Evolutionary conservation across 1,140 invertebrate genomes (phyloP).

Genomic region (Zaprionus camerounensis): DNA sequence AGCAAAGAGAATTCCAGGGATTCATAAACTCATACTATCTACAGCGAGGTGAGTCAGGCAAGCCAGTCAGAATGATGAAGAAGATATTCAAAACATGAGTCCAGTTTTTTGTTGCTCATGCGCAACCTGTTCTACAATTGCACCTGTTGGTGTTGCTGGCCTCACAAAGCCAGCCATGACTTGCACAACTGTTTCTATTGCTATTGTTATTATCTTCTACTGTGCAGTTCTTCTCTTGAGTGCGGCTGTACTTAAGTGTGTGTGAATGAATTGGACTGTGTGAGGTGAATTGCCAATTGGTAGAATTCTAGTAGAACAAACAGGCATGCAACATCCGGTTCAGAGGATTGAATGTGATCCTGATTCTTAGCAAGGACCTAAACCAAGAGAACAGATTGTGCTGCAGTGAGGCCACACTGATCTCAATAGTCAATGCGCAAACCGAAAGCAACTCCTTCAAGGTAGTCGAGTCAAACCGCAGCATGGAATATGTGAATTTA

Average conservation of each 20-base stretch:
- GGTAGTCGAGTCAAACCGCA: not conserved
- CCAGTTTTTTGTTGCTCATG: constrained; percentile 18
- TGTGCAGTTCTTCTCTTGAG: not conserved
- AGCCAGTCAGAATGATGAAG: not conserved
- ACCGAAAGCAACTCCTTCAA: not conserved
- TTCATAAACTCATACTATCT: not conserved
- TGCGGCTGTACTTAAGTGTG: not conserved
- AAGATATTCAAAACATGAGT: not conserved
- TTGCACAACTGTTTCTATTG: constrained; percentile 18
- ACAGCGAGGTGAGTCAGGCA: not conserved
- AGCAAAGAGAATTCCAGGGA: not conserved
- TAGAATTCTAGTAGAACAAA: not conserved
- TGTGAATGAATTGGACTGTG: not conserved
- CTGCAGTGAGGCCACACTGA: not conserved
- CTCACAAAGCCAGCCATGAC: constrained; percentile 21
- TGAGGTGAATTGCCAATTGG: constrained; percentile 4
- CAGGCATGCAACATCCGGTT: not conserved
- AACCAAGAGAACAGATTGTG: not conserved
- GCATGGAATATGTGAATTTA: not conserved
- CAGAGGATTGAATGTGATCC: not conserved
- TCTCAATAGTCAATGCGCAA: not conserved
- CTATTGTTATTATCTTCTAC: constrained; percentile 1
- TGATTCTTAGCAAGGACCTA: not conserved
- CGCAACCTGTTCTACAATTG: constrained; percentile 31
- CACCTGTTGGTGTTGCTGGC: constrained; percentile 23